Evolutionary conservation across 1,140 invertebrate species (phyloP).

Genomic region (Pinna nobilis): DNA sequence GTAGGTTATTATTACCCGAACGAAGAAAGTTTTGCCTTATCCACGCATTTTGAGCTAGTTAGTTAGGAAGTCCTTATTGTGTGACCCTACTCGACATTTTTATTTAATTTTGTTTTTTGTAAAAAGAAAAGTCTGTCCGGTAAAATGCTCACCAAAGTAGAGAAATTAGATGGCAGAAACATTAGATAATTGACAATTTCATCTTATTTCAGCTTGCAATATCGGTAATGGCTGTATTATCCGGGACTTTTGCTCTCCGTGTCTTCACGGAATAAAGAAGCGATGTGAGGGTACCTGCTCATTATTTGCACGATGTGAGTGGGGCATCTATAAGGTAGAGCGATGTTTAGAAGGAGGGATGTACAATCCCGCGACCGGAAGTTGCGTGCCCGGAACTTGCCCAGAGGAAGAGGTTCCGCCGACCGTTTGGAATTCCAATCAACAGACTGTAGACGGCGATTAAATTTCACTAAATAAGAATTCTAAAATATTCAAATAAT

Average conservation of each 20-base stretch:
- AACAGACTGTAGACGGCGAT: too few relatives aligned
- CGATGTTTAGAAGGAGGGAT: slow-evolving; percentile 12
- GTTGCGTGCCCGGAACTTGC: slow-evolving; percentile 25
- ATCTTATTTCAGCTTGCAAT: slow-evolving; percentile 36
- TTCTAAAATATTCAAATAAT: too few relatives aligned
- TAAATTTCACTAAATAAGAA: too few relatives aligned
- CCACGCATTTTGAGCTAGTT: too few relatives aligned
- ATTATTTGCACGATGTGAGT: slow-evolving; percentile 26
- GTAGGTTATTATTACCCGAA: too few relatives aligned
- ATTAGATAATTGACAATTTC: too few relatives aligned
- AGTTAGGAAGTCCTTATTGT: too few relatives aligned
- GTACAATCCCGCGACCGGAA: slow-evolving; percentile 1
- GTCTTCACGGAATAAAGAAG: slow-evolving; percentile 22
- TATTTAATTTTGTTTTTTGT: neutral
- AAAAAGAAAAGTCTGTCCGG: neutral
- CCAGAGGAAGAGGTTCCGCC: slow-evolving; percentile 25
- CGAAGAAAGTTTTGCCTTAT: too few relatives aligned
- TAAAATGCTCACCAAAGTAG: neutral
- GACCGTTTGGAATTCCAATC: too few relatives aligned
- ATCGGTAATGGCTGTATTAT: slow-evolving; percentile 36
- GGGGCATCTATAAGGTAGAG: slow-evolving; percentile 15
- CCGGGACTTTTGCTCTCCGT: slow-evolving; percentile 13
- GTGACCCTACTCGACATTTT: too few relatives aligned
- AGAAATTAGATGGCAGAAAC: too few relatives aligned
- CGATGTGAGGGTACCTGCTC: slow-evolving; percentile 32